A percentile compares a stretch with the other conserved stretches of the same genome.
Evolutionary conservation across 2,113 vertebrate species (phyloP).

Genomic region (Pleuronectes platessa): DNA sequence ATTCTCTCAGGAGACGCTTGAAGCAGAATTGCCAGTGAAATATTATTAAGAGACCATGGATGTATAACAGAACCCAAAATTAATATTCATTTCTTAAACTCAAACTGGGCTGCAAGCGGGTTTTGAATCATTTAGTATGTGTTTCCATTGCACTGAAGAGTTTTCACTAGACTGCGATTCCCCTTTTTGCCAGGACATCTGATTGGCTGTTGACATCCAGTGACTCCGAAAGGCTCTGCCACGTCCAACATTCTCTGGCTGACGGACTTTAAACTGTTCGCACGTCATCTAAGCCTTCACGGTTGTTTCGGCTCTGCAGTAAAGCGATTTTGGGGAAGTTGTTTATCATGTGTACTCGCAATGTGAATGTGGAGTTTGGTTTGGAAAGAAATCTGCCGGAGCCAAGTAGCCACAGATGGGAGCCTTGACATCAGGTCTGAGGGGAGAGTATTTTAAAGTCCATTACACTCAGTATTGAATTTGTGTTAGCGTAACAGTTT

Average conservation of each 20-base stretch:
- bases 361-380: background rate
- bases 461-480: background rate
- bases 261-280: conserved; percentile 30
- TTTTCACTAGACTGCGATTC: background rate
- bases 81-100: conserved; percentile 24
- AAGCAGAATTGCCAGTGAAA: background rate
- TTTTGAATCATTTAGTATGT: conserved; percentile 28
- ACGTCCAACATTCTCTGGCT: conserved; percentile 30
- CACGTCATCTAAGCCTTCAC: conserved; percentile 14
- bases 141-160: background rate
- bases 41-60: background rate
- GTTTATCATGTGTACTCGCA: conserved; percentile 21
- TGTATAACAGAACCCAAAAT: background rate
- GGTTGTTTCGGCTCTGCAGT: conserved; percentile 5
- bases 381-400: conserved; percentile 6
- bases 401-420: background rate
- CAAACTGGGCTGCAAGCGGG: conserved; percentile 4
- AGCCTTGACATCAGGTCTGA: background rate
- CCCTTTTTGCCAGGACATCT: conserved; percentile 1
- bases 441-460: background rate
- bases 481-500: background rate
- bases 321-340: conserved; percentile 7
- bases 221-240: background rate
- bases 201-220: conserved; percentile 30
- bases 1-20: background rate